Percentiles rank a stretch among this genome's conserved stretches.
phyloP scores from a whole-genome alignment of 92 coral and sea anemone genomes.

The Heliopora coerulea region DNA sequence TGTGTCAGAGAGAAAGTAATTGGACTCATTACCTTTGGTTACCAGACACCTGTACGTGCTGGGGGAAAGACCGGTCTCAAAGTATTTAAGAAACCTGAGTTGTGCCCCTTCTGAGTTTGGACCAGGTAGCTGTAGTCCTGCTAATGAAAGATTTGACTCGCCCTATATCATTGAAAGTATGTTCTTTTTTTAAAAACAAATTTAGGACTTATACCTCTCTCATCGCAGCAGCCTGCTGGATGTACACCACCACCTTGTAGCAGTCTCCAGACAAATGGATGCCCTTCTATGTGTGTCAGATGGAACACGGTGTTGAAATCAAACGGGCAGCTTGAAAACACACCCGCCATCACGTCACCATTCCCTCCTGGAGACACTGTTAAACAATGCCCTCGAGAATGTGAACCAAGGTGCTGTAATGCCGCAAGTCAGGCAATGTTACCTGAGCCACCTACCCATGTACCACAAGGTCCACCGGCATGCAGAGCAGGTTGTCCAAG shows the following conservation, averaged over 20 bases:
- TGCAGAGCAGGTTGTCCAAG: constrained; percentile 81
- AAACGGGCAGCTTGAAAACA: constrained; percentile 28
- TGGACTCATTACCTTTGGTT: too few relatives aligned
- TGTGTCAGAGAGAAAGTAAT: too few relatives aligned
- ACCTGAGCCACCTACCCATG: constrained; percentile 46
- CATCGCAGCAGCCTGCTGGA: background rate
- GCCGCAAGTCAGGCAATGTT: constrained; percentile 56
- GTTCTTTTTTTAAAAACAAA: background rate
- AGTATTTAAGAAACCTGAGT: too few relatives aligned
- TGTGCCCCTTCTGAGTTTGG: too few relatives aligned
- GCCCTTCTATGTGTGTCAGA: constrained; percentile 25
- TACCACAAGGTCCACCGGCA: constrained; percentile 61
- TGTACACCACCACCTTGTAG: background rate
- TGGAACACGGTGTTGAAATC: constrained; percentile 19
- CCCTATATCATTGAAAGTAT: too few relatives aligned
- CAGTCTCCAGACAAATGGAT: background rate
- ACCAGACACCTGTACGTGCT: too few relatives aligned
- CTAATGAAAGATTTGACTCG: too few relatives aligned
- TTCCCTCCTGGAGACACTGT: constrained; percentile 47
- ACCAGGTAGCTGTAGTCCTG: too few relatives aligned
- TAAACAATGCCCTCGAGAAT: constrained; percentile 74
- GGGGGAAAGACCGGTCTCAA: too few relatives aligned
- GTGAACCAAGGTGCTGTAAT: constrained; percentile 78
- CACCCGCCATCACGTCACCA: constrained; percentile 56
- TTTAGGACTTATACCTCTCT: background rate